Evolutionary conservation across 2,113 vertebrate genomes (phyloP).

Genomic region (Bos indicus): DNA sequence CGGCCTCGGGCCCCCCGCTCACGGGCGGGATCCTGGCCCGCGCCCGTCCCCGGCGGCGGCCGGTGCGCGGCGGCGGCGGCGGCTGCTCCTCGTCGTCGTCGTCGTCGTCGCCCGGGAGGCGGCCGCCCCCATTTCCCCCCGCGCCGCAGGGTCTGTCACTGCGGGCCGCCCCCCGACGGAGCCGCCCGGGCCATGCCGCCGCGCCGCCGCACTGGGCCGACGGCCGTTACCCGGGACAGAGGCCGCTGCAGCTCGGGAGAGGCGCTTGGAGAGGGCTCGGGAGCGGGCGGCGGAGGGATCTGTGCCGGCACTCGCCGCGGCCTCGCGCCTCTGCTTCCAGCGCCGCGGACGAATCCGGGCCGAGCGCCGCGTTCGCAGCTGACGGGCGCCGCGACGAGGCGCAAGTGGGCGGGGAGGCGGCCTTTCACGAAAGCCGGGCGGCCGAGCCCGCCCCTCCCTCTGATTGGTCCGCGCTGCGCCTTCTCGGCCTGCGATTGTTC

Average conservation of each 20-base stretch:
- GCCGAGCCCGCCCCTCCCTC: rapidly evolving
- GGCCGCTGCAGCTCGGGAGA: constrained; percentile 50
- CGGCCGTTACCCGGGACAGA: constrained; percentile 42
- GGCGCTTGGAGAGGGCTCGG: constrained; percentile 43
- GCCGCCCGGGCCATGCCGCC: constrained; percentile 51
- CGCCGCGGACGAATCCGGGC: constrained; percentile 43
- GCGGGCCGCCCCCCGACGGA: constrained; percentile 69
- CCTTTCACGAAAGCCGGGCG: constrained; percentile 60
- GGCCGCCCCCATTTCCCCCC: constrained; percentile 72
- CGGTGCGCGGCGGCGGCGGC: constrained; percentile 63
- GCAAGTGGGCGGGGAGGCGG: constrained; percentile 52
- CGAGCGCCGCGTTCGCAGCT: not conserved
- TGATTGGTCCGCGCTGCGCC: constrained; percentile 35
- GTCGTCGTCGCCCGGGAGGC: constrained; percentile 71
- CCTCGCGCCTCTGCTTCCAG: not conserved
- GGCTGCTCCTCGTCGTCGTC: constrained; percentile 58
- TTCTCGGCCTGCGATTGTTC: not conserved
- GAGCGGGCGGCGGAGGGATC: constrained; percentile 74
- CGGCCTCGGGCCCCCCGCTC: constrained; percentile 68
- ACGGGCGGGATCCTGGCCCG: constrained; percentile 74
- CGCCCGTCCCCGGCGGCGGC: constrained; percentile 64
- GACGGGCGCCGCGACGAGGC: constrained; percentile 1
- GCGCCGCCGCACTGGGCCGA: constrained; percentile 32
- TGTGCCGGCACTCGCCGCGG: constrained; percentile 12
- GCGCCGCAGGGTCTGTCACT: constrained; percentile 72